Evolutionary conservation across 92 coral and sea anemone species (phyloP).

Genomic region (Porites divaricata): DNA sequence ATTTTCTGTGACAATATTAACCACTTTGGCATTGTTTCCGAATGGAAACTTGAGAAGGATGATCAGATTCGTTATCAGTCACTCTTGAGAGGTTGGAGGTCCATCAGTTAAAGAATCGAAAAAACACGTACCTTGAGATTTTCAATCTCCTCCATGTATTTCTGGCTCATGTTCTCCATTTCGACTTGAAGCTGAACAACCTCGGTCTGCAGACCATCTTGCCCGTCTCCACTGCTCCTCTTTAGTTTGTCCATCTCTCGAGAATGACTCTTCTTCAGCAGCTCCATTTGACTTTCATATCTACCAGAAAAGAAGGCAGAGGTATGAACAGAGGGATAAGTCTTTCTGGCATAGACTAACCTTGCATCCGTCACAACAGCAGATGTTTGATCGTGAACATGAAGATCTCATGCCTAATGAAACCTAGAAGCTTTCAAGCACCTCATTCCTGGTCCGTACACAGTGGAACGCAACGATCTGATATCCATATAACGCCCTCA

Average conservation of each 20-base stretch:
- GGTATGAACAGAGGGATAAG: neutral
- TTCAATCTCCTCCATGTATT: conserved; percentile 86
- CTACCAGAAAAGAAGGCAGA: conserved; percentile 37
- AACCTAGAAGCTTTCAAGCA: neutral
- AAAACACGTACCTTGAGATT: conserved; percentile 52
- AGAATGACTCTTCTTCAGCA: conserved; percentile 80
- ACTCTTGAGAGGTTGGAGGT: neutral
- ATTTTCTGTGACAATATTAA: neutral
- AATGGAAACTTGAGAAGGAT: neutral
- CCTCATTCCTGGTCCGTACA: neutral
- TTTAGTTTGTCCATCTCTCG: conserved; percentile 85
- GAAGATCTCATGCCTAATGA: neutral
- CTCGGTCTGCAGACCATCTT: conserved; percentile 77
- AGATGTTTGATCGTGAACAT: neutral
- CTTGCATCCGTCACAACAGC: neutral
- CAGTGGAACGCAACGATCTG: neutral
- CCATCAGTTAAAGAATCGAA: too few relatives aligned
- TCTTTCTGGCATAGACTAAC: neutral
- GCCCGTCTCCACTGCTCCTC: conserved; percentile 74
- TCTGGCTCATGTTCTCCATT: conserved; percentile 88
- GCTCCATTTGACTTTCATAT: conserved; percentile 89
- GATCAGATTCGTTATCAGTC: neutral
- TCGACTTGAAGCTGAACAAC: conserved; percentile 83
- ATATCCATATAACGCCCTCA: neutral
- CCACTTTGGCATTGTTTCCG: neutral